Evolutionary conservation across 2,797 vertebrate genomes (phyloP).

Genomic region (Microcaecilia unicolor): DNA sequence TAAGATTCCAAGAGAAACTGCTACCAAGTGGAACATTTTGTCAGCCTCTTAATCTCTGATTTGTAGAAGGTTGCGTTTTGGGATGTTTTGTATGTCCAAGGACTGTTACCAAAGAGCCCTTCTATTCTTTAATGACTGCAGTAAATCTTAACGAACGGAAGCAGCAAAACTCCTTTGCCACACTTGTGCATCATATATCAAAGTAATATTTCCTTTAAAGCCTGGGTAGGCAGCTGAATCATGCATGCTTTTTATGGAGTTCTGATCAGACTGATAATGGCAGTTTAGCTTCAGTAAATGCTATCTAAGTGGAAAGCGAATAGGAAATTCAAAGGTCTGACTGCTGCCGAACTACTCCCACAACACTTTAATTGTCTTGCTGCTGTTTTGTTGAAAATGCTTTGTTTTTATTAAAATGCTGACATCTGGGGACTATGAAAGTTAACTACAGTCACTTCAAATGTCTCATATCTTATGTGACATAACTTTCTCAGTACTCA

Average conservation of each 20-base stretch:
- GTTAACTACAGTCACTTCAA: conserved; percentile 49
- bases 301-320: conserved; percentile 58
- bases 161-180: conserved; percentile 60
- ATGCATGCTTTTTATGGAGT: conserved; percentile 62
- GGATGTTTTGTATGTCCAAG: conserved; percentile 61
- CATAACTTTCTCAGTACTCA: conserved; percentile 52
- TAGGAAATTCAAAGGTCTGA: conserved; percentile 59
- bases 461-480: conserved; percentile 38
- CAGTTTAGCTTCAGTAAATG: conserved; percentile 62
- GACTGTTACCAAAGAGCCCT: conserved; percentile 59
- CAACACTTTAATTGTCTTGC: conserved; percentile 56
- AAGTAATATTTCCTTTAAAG: conserved; percentile 57
- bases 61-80: conserved; percentile 64
- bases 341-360: conserved; percentile 56
- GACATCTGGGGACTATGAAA: conserved; percentile 46
- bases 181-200: conserved; percentile 58
- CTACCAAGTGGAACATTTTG: conserved; percentile 62
- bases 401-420: conserved; percentile 67
- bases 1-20: conserved; percentile 48
- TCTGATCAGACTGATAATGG: conserved; percentile 68
- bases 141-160: conserved; percentile 69
- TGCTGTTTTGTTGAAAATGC: conserved; percentile 56
- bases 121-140: conserved; percentile 57
- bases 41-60: conserved; percentile 62
- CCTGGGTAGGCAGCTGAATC: conserved; percentile 56